Percentiles rank a stretch among this genome's conserved stretches.
Conservation (phyloP, 2,797 vertebrate genomes). For the Ctenopoma kingsleyae region DNA sequence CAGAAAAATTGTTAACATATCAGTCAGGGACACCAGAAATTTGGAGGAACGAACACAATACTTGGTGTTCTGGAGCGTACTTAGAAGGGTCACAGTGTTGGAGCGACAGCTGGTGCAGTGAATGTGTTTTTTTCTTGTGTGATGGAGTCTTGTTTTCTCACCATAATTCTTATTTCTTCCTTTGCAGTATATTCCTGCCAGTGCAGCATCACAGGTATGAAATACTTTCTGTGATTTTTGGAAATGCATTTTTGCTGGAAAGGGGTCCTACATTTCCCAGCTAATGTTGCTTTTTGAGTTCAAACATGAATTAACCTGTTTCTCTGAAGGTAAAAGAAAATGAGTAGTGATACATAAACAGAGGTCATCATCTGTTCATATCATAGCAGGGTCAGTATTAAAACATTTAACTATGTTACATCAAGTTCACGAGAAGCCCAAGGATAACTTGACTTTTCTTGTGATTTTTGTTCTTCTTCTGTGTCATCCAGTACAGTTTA, state of each 20-base stretch:
- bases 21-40: constrained; percentile 59
- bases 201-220: constrained; percentile 62
- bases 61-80: constrained; percentile 34
- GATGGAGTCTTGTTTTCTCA: constrained; percentile 74
- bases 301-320: constrained; percentile 4
- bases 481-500: not conserved
- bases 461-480: not conserved
- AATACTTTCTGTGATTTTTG: constrained; percentile 16
- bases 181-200: constrained; percentile 43
- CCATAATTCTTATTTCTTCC: constrained; percentile 54
- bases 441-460: not conserved
- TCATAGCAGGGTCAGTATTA: not conserved
- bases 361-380: not conserved
- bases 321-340: not conserved
- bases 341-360: constrained; percentile 2
- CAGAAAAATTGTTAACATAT: constrained; percentile 54
- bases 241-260: constrained; percentile 14
- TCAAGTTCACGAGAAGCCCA: not conserved
- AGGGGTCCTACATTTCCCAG: not conserved
- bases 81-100: constrained; percentile 53
- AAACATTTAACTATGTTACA: not conserved
- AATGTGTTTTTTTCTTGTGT: constrained; percentile 37
- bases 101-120: constrained; percentile 48
- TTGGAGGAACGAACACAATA: constrained; percentile 40
- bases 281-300: constrained; percentile 1